Evolutionary conservation across 2,113 vertebrate species (phyloP).

Genomic region (Pseudolaguvia tuberculata): DNA sequence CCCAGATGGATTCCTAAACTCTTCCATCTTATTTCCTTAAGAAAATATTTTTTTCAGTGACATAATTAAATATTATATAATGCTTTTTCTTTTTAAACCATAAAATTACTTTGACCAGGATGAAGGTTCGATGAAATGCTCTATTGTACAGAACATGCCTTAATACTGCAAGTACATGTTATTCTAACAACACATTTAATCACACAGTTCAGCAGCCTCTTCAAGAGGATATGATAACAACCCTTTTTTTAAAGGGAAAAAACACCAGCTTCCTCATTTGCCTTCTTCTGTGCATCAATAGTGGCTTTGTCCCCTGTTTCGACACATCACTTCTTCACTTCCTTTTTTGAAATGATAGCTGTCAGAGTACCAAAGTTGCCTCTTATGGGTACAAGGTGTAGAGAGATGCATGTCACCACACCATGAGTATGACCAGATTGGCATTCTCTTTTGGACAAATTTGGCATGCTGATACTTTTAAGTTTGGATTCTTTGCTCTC

Average conservation of each 20-base stretch:
- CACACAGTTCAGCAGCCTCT: background rate
- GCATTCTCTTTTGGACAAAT: conserved; percentile 24
- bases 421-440: conserved; percentile 6
- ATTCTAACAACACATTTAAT: background rate
- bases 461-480: conserved; percentile 19
- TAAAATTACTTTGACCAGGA: background rate
- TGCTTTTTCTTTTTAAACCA: background rate
- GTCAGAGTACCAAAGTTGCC: conserved; percentile 43
- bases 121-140: background rate
- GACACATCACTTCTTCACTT: conserved; percentile 56
- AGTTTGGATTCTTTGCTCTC: conserved; percentile 2
- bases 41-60: background rate
- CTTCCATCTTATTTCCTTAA: conserved; percentile 23
- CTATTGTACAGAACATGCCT: background rate
- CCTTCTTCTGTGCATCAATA: conserved; percentile 42
- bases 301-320: conserved; percentile 43
- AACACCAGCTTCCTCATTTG: conserved; percentile 38
- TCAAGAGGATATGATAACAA: conserved; percentile 43
- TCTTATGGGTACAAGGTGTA: conserved; percentile 54
- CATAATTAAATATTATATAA: background rate
- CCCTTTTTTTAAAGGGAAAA: conserved; percentile 16
- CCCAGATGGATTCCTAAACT: conserved; percentile 60
- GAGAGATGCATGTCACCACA: conserved; percentile 32
- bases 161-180: background rate
- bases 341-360: conserved; percentile 50